Percentiles rank a stretch among this genome's conserved stretches.
Evolutionary conservation across 2,888 invertebrate species (phyloP).

Genomic region (Chrysolina americana): DNA sequence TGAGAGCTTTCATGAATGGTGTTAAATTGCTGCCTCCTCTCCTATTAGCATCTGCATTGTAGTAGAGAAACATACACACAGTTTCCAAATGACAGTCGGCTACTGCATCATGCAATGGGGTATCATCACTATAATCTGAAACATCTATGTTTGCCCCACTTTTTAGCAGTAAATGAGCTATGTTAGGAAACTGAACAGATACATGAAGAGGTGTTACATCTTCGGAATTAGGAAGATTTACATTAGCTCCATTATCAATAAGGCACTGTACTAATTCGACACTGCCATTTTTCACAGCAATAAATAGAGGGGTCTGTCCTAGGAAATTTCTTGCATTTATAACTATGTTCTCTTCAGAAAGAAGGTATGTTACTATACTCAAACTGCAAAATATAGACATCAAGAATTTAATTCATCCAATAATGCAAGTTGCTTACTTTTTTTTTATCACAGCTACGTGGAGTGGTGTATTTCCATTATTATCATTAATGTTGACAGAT

Average conservation of each 20-base stretch:
- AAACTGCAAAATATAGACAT: constrained; percentile 51
- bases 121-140: constrained; percentile 52
- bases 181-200: constrained; percentile 50
- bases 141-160: constrained; percentile 58
- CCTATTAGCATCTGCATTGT: constrained; percentile 56
- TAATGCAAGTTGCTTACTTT: background rate
- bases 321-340: constrained; percentile 56
- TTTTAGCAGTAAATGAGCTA: constrained; percentile 54
- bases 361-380: constrained; percentile 53
- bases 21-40: constrained; percentile 50
- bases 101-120: constrained; percentile 58
- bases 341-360: constrained; percentile 50
- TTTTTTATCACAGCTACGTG: constrained; percentile 54
- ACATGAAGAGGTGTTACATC: constrained; percentile 57
- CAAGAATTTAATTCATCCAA: background rate
- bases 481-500: constrained; percentile 57
- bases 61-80: constrained; percentile 59
- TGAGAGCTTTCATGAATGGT: constrained; percentile 57
- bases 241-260: constrained; percentile 55
- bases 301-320: constrained; percentile 56
- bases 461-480: constrained; percentile 59
- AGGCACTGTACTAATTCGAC: constrained; percentile 48
- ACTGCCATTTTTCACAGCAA: constrained; percentile 50
- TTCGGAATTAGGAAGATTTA: constrained; percentile 52
- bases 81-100: constrained; percentile 49